phyloP scores from a whole-genome alignment of 2,113 vertebrate species.

The Dicrurus megarhynchus region DNA sequence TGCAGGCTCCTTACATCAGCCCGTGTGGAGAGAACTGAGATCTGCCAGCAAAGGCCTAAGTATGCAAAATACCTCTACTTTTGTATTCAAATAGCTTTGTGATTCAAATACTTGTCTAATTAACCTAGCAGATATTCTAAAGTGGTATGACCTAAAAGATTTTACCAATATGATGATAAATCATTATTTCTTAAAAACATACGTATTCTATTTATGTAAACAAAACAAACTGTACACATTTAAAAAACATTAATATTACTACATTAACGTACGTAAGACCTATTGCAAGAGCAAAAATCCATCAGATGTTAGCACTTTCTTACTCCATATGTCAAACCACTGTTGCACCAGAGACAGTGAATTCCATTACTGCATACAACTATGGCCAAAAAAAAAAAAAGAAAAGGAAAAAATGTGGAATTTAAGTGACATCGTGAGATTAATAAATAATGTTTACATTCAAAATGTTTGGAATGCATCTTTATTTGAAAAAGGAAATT shows the following conservation, averaged over 20 bases:
- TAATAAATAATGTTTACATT: background rate
- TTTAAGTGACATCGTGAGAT: background rate
- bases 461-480: background rate
- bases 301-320: background rate
- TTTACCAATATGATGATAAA: background rate
- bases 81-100: background rate
- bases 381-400: background rate
- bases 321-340: conserved; percentile 34
- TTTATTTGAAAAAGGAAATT: background rate
- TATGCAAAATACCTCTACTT: background rate
- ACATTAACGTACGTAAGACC: background rate
- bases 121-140: background rate
- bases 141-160: background rate
- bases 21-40: background rate
- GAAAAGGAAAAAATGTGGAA: background rate
- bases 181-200: background rate
- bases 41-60: background rate
- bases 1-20: background rate
- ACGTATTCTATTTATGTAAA: background rate
- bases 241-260: background rate
- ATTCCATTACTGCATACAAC: conserved; percentile 55
- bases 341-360: conserved; percentile 42
- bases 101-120: background rate
- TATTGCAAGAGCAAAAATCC: background rate
- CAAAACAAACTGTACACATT: conserved; percentile 15